Evolutionary conservation across 1,140 invertebrate genomes (phyloP).

Genomic region (Cydia splendana): DNA sequence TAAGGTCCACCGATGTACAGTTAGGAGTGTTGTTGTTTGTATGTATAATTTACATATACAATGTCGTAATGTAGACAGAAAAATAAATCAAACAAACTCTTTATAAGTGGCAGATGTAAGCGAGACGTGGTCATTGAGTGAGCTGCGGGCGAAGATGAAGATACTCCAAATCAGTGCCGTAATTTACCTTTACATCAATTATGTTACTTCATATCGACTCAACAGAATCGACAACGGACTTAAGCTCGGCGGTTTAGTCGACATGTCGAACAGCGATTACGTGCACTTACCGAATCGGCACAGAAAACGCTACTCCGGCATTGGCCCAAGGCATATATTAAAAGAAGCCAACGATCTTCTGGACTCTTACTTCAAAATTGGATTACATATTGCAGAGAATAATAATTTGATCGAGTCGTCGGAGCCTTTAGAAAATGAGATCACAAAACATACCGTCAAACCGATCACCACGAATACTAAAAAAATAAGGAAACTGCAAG

Average conservation of each 20-base stretch:
- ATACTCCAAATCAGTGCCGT: slow-evolving; percentile 4
- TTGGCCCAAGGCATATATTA: background rate
- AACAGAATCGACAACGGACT: background rate
- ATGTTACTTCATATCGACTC: background rate
- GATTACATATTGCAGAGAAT: background rate
- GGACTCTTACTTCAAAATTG: background rate
- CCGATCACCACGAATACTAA: background rate
- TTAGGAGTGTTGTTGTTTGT: background rate
- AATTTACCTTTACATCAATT: background rate
- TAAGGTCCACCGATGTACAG: no score
- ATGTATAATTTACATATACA: slow-evolving; percentile 49
- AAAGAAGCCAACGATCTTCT: background rate
- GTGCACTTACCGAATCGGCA: background rate
- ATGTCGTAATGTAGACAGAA: slow-evolving; percentile 33
- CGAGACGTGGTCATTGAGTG: background rate
- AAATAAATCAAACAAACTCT: slow-evolving; percentile 1
- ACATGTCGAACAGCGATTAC: background rate
- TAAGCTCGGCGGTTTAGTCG: background rate
- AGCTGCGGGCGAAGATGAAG: slow-evolving; percentile 6
- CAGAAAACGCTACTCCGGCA: background rate
- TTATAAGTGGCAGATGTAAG: background rate
- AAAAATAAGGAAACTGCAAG: background rate
- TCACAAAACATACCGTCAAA: background rate
- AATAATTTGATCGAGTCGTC: background rate
- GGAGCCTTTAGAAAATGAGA: background rate